Base-by-base conservation (phyloP, 1,140 invertebrate species). In the Mycetomoellerius zeteki region DNA sequence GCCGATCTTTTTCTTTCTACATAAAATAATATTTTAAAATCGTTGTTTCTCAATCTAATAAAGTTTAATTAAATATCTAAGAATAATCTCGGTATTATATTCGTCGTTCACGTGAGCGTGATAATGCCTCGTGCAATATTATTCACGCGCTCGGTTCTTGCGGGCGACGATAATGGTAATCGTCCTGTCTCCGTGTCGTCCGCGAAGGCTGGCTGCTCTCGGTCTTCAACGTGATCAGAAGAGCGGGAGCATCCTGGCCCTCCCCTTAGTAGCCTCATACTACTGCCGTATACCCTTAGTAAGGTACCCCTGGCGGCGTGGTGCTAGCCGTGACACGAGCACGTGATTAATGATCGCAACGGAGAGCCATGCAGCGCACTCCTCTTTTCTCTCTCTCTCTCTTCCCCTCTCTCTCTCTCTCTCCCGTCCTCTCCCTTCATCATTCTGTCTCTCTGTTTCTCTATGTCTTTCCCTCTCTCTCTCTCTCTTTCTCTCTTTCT, bases 261-360 rank as follows among this genome's bases (percentile, higher is more conserved):
- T 93, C 92, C 91, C 91, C 89, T 89, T 91, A 75, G 90, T 89
- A 91, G 88, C 77, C 89, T 75, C 90, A 85, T 86, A 91, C 87
- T 85, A 93, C 85, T 91, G 85, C 88, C 91, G 90, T 95, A 94
- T 93, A 94, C 93, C 94, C 94, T 94, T 92, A 93, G 93, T 94
- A 93, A 95, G 94, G 95, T 95, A 95, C 94, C 95, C 93, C 94
- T 94, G 92, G 92, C 93, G 91, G 93, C 93, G 92, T 91, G 91
- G 90, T 94, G 92, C 94, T 93, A 95, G 94, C 94, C 94, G 92
- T 95, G 95, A 95, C 94, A 94, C 93, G 93, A 91, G 92, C 93
- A 94, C 91, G 92, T 95, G 95, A 95, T 95, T 95, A 95, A 95
- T 95, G 94, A 95, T 95, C 93, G 88, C 89, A 88, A 89, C 90